Base-by-base conservation (phyloP, 2,888 invertebrate genomes). In the Ditula angustiorana region DNA sequence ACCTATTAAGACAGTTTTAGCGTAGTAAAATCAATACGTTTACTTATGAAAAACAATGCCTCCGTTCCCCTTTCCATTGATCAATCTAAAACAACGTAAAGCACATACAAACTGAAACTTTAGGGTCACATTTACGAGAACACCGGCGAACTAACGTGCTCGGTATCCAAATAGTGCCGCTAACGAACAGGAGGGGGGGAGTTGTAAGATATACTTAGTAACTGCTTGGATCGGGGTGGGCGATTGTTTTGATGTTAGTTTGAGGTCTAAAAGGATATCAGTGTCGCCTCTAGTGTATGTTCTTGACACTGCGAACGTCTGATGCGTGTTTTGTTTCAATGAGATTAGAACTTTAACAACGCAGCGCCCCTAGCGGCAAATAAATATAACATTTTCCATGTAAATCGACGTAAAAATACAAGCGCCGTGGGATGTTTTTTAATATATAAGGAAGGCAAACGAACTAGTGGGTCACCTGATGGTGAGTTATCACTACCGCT, bases 101-200 rank as follows among this genome's bases (percentile, higher is more conserved):
- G 76, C 77, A 76, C 77, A 78, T 76, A 80, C 78, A 85, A 88
- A 87, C 85, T 86, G 82, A 77, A 87, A 90, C 84, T 87, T 88
- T 84, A 83, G 89, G 88, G 83, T 83, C 77, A 82, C 83, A 85
- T n/a, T n/a, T n/a, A n/a, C n/a, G n/a, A n/a, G n/a, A 87, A 86
- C 82, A 83, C 80, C 75, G 76, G 69, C 58, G 65, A 83, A 83
- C 84, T 79, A 85, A 85, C 85, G 82, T 81, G 78, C 88, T 90
- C 87, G n/a, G 88, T 90, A 92, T 92, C 92, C 91, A 92, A 92
- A 92, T 92, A 92, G 90, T 88, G 87, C 82, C 81, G 80, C 83
- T 91, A 92, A 90, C 90, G 91, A 92, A 88, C 3, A 5, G 81
- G 79, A 79, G 78, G 79, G 61, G 68, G 23, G 21, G 30, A 52